phyloP scores from a whole-genome alignment of 2,797 vertebrate species.

The Rallus crepitans region DNA sequence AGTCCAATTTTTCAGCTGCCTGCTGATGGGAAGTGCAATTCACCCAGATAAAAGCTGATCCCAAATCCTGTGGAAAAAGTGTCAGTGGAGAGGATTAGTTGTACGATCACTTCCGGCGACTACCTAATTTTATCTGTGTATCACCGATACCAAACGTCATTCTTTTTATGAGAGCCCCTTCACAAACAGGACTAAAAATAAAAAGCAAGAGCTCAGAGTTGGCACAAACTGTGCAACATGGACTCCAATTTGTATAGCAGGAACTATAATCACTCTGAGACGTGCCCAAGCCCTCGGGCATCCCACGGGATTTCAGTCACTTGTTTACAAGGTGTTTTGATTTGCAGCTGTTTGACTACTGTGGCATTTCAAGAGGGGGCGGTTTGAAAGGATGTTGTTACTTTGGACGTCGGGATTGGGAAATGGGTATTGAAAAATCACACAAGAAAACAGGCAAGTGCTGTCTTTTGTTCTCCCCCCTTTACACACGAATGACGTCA shows the following conservation, averaged over 20 bases:
- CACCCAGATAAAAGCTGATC: constrained; percentile 34
- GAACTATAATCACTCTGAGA: constrained; percentile 72
- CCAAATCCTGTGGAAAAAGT: background rate
- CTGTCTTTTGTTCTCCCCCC: constrained; percentile 45
- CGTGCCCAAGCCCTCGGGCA: constrained; percentile 68
- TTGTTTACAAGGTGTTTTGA: constrained; percentile 75
- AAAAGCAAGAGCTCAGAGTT: constrained; percentile 15
- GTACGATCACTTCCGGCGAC: constrained; percentile 21
- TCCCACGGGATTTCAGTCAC: constrained; percentile 74
- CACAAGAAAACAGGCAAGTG: background rate
- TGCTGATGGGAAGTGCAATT: constrained; percentile 21
- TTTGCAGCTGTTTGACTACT: constrained; percentile 72
- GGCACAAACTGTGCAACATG: constrained; percentile 61
- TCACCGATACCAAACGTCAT: constrained; percentile 2
- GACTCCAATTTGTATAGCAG: constrained; percentile 73
- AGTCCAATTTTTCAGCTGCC: constrained; percentile 28
- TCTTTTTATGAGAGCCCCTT: constrained; percentile 46
- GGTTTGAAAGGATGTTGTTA: constrained; percentile 71
- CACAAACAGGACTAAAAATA: constrained; percentile 69
- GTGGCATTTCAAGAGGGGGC: constrained; percentile 58
- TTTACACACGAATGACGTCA: constrained; percentile 2
- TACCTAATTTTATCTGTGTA: constrained; percentile 47
- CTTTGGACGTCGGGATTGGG: constrained; percentile 55
- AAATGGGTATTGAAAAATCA: constrained; percentile 67
- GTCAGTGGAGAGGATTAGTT: background rate